These are phyloP conservation scores for Paracanthobrama guichenoti DNA, from an alignment of 2,113 vertebrate genomes.

Conservation along the genomic window DNA sequence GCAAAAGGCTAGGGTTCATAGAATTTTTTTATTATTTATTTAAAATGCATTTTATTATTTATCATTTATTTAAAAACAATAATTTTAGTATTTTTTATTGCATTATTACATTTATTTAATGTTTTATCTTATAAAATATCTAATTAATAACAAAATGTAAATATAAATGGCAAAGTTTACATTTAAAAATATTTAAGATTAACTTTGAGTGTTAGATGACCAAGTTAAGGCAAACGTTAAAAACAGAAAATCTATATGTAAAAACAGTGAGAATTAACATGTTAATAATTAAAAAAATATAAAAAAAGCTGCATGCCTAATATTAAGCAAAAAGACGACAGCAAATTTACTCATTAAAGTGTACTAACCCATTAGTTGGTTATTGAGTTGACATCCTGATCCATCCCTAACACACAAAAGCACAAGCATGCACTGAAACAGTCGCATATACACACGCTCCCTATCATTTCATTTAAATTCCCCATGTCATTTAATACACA, in stretches of 20 bases:
- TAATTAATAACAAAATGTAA: not conserved
- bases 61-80: too few relatives aligned
- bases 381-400: not conserved
- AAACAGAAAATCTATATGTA: not conserved
- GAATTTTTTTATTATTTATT: not conserved
- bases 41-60: too few relatives aligned
- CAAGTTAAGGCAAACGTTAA: too few relatives aligned
- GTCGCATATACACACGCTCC: slow-evolving; percentile 17
- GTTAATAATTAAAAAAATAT: not conserved
- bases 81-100: too few relatives aligned
- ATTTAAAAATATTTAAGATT: not conserved
- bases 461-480: slow-evolving; percentile 71
- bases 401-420: not conserved
- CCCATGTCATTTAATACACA: slow-evolving; percentile 81
- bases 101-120: too few relatives aligned
- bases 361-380: not conserved
- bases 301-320: not conserved
- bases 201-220: too few relatives aligned
- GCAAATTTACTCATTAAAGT: not conserved
- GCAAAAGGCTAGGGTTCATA: not conserved
- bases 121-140: not conserved
- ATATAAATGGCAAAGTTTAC: not conserved
- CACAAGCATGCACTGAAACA: not conserved
- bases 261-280: not conserved
- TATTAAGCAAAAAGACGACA: not conserved